Evolutionary conservation across 2,113 vertebrate genomes (phyloP).

Genomic region (Percina caprodes): DNA sequence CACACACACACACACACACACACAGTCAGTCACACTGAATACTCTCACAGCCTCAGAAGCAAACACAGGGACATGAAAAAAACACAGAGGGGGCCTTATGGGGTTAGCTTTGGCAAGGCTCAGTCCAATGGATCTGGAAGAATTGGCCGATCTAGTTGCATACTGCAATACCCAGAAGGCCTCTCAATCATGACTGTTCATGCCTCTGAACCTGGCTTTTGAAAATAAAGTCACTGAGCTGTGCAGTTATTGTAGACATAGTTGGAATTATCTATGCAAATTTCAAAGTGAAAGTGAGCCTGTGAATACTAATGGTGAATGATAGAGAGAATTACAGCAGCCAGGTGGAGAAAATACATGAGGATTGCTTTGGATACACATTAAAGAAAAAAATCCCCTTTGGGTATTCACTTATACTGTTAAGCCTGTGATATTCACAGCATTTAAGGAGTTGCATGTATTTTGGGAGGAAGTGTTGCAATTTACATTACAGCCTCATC

Average conservation of each 20-base stretch:
- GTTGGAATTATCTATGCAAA: slow-evolving; percentile 72
- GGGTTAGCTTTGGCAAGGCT: slow-evolving; percentile 58
- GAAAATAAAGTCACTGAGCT: slow-evolving; percentile 65
- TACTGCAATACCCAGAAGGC: slow-evolving; percentile 58
- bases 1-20: slow-evolving; percentile 17
- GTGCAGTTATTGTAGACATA: slow-evolving; percentile 69
- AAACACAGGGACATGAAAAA: slow-evolving; percentile 67
- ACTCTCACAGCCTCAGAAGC: slow-evolving; percentile 46
- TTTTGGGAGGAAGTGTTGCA: slow-evolving; percentile 19
- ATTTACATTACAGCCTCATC: slow-evolving; percentile 15
- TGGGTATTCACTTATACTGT: slow-evolving; percentile 35
- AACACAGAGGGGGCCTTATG: slow-evolving; percentile 58
- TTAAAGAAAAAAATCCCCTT: slow-evolving; percentile 56
- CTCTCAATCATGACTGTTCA: slow-evolving; percentile 49
- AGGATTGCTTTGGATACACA: slow-evolving; percentile 61
- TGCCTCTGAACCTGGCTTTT: slow-evolving; percentile 59
- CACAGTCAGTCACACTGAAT: slow-evolving; percentile 28
- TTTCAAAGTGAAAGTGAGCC: slow-evolving; percentile 50
- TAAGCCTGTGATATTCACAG: slow-evolving; percentile 39
- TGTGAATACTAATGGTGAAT: slow-evolving; percentile 64
- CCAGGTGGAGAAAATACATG: slow-evolving; percentile 60
- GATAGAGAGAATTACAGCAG: slow-evolving; percentile 63
- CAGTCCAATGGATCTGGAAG: slow-evolving; percentile 65
- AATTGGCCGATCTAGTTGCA: slow-evolving; percentile 59
- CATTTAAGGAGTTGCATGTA: slow-evolving; percentile 27